phyloP scores from a whole-genome alignment of 64 coral and sea anemone genomes.

The Hydrozoanthus tunicans region DNA sequence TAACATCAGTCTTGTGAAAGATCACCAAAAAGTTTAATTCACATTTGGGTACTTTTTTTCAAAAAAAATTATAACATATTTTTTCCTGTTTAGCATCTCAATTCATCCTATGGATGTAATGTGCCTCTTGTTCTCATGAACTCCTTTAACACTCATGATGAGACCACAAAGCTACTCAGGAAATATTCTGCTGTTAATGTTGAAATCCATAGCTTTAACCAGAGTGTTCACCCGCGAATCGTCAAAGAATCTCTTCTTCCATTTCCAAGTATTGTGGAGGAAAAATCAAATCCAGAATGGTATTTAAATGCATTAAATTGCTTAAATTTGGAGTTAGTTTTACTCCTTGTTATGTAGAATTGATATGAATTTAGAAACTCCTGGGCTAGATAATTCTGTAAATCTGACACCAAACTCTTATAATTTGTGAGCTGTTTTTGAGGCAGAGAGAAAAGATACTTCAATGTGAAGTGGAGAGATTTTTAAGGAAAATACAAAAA shows the following conservation, averaged over 20 bases:
- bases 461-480: too few species aligned
- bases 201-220: constrained; percentile 85
- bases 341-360: too few species aligned
- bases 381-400: too few species aligned
- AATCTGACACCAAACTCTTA: too few species aligned
- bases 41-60: too few species aligned
- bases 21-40: too few species aligned
- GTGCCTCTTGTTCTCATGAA: constrained; percentile 98
- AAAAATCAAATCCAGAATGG: constrained; percentile 71
- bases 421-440: too few species aligned
- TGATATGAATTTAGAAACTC: too few species aligned
- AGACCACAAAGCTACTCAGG: constrained; percentile 81
- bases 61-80: neutral
- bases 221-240: constrained; percentile 92
- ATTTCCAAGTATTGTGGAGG: constrained; percentile 73
- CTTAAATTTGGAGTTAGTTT: neutral
- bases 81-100: constrained; percentile 70
- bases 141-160: constrained; percentile 98
- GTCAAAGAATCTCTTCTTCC: constrained; percentile 94
- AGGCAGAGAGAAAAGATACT: too few species aligned
- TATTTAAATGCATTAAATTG: neutral
- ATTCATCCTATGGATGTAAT: constrained; percentile 77
- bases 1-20: too few species aligned
- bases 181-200: constrained; percentile 92
- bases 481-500: too few species aligned